Conservation (phyloP, 2,797 vertebrate genomes). For the Oreochromis grahami region DNA sequence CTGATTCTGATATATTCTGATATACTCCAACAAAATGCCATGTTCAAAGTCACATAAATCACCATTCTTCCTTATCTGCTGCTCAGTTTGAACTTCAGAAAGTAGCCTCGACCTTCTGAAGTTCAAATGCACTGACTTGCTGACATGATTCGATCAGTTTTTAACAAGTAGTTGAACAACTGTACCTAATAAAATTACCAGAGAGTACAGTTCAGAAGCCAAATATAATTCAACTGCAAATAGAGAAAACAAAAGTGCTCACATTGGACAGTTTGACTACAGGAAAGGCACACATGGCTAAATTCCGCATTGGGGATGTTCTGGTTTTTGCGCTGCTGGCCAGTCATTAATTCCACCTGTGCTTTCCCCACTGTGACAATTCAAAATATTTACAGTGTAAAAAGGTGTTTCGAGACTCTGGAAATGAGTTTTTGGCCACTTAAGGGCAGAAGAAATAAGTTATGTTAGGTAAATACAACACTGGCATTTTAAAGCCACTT, state of each 20-base stretch:
- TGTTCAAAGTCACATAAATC: background rate
- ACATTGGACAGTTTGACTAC: rapidly evolving
- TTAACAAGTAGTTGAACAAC: background rate
- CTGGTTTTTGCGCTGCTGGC: background rate
- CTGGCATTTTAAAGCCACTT: background rate
- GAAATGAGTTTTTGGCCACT: background rate
- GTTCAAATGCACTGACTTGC: background rate
- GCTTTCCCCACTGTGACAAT: background rate
- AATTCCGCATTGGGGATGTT: background rate
- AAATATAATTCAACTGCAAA: background rate
- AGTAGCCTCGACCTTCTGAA: rapidly evolving
- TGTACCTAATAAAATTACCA: background rate
- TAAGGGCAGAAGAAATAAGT: background rate
- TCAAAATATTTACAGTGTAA: background rate
- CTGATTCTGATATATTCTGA: background rate
- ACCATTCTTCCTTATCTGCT: background rate
- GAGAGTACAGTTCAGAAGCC: background rate
- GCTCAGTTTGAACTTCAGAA: background rate
- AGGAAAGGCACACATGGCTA: background rate
- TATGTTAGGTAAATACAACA: background rate
- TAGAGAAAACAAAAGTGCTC: background rate
- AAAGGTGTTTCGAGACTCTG: background rate
- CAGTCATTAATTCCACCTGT: background rate
- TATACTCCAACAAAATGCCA: background rate
- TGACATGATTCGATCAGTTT: background rate